Evolutionary conservation across 2,797 vertebrate genomes (phyloP), one percentile per base, ranked within the genome.

Genomic region (Peromyscus aztecus): DNA sequence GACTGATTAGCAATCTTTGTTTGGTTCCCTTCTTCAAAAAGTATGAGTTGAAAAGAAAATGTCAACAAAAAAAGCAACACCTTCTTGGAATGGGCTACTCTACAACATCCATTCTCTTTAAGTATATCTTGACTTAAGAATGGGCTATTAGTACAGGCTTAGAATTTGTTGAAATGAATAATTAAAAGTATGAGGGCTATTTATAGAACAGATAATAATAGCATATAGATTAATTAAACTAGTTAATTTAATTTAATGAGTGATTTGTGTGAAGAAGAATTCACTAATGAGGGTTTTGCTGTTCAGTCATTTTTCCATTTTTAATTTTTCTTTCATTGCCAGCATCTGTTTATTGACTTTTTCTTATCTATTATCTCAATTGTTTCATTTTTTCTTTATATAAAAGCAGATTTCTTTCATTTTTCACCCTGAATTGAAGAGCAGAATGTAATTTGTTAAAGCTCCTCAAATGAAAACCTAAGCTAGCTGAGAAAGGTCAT

Each of bases 181-280:
- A 46, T 78, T 84, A 17, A 61, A 89, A 93, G 37, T 80, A 37
- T 80, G 8, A 67, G 84, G 2, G 19, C 12, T 77, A 21, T 67
- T 37, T 19, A n/a, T 24, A 31, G 1, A 52, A 65, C 34, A 34
- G 29, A 67, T 23, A 67, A n/a, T 82, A 77, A n/a, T 75, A 61
- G 14, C 23, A 9, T 52, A 49, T n/a, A 8, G 29, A 37, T 37
- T 61, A 49, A 34, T 90, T 97, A 97, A 96, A 34, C 34, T 97
- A 94, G 71, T 97, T 97, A 94, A 83, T 84, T 97, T 94, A 95
- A n/a, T n/a, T 91, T 95, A 96, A 96, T 4, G 31, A 73, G 31
- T 95, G 8, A 87, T 86, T 90, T 43, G 95, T 98, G 11, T 49
- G 46, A 46, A 46, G 46, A 46, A 46, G 46, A 46, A 46, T 46